Conservation (phyloP, 2,113 vertebrate species). For the Bettongia penicillata region DNA sequence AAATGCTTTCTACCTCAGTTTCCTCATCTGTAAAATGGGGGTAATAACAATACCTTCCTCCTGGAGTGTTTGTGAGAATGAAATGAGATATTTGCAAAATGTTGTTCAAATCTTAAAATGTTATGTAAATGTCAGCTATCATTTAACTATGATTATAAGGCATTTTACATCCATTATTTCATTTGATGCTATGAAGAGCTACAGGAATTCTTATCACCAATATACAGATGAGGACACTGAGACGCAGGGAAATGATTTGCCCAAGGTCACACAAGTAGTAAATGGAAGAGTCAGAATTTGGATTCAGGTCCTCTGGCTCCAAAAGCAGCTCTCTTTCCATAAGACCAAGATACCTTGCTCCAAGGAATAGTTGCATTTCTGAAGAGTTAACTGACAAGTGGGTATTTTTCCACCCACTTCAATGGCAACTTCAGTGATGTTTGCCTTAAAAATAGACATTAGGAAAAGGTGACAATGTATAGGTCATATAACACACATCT, state of each 20-base stretch:
- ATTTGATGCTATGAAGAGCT: background rate
- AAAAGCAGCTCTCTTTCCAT: background rate
- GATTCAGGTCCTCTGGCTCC: background rate
- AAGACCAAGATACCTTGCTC: background rate
- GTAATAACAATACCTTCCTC: background rate
- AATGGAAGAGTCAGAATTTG: background rate
- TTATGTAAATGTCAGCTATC: background rate
- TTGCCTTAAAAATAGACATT: background rate
- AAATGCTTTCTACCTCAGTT: background rate
- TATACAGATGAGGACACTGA: background rate
- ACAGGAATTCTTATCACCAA: background rate
- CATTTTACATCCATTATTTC: background rate
- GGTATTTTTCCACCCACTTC: background rate
- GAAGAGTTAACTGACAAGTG: background rate
- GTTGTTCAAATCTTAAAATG: background rate
- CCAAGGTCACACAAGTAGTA: background rate
- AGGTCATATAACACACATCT: background rate
- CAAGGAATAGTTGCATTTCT: background rate
- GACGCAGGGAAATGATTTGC: background rate
- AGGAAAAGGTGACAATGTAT: background rate
- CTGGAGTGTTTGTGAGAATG: background rate
- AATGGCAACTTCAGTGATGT: slow-evolving; percentile 3
- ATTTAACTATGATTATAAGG: background rate
- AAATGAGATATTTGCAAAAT: background rate
- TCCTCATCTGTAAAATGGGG: background rate